phyloP scores from a whole-genome alignment of 2,888 invertebrate genomes.

The Cybosia mesomella region DNA sequence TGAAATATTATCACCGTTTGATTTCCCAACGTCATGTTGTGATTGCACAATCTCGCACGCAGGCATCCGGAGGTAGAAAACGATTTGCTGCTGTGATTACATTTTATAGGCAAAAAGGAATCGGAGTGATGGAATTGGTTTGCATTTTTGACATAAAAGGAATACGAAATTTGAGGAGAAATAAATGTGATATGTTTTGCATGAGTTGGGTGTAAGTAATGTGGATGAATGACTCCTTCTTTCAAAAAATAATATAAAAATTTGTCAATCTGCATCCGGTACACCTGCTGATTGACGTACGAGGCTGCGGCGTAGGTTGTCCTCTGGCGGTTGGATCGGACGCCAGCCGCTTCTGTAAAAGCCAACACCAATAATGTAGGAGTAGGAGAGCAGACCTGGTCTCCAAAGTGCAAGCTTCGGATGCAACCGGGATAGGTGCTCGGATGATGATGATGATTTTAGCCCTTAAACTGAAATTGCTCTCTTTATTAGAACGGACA shows the following conservation, averaged over 20 bases:
- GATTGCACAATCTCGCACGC: not conserved
- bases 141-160: conserved; percentile 4
- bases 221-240: not conserved
- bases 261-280: too few species aligned
- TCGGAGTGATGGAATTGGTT: not conserved
- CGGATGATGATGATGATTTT: not conserved
- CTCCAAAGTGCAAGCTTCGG: too few species aligned
- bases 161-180: not conserved
- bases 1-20: not conserved
- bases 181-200: not conserved
- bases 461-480: not conserved
- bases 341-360: too few species aligned
- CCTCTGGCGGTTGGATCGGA: too few species aligned
- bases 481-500: not conserved
- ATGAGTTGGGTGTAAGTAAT: not conserved
- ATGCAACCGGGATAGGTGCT: too few species aligned
- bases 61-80: not conserved
- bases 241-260: too few species aligned
- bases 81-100: not conserved
- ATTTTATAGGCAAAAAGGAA: conserved; percentile 1
- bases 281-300: not conserved
- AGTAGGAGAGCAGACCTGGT: too few species aligned
- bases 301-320: too few species aligned
- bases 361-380: too few species aligned
- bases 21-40: not conserved